Evolutionary conservation across 2,797 vertebrate genomes (phyloP).

Genomic region (Acomys russatus): DNA sequence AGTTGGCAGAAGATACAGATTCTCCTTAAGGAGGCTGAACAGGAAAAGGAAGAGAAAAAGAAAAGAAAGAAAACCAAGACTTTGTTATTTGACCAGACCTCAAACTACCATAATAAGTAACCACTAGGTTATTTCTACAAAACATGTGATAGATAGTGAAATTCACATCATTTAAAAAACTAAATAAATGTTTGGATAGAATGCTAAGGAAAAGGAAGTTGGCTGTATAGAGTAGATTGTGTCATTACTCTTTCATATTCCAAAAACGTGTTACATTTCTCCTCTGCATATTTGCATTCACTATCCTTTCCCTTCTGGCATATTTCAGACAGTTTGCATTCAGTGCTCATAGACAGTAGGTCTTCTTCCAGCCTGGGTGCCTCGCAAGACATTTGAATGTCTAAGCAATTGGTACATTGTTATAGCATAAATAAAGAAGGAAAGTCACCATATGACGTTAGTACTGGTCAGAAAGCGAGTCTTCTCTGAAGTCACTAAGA

Average conservation of each 20-base stretch:
- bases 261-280: conserved; percentile 10
- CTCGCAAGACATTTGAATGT: not conserved
- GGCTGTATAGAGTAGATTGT: not conserved
- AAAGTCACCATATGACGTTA: not conserved
- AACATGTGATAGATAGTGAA: not conserved
- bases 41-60: not conserved
- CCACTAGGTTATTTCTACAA: not conserved
- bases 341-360: not conserved
- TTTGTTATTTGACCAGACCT: not conserved
- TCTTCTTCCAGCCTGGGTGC: not conserved
- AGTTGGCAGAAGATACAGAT: not conserved
- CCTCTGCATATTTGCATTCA: not conserved
- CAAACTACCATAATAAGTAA: not conserved
- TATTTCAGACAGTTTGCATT: not conserved
- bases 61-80: not conserved
- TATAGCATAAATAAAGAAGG: not conserved
- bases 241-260: not conserved
- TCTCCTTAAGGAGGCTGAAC: not conserved
- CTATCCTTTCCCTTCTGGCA: not conserved
- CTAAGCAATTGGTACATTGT: not conserved
- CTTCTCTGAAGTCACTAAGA: not conserved
- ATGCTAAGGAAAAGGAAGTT: not conserved
- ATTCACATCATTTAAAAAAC: not conserved
- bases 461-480: not conserved
- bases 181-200: not conserved